Percentiles rank a stretch among this genome's conserved stretches.
Evolutionary conservation across 2,888 invertebrate species (phyloP).

Genomic region (Flexamia atlantica): DNA sequence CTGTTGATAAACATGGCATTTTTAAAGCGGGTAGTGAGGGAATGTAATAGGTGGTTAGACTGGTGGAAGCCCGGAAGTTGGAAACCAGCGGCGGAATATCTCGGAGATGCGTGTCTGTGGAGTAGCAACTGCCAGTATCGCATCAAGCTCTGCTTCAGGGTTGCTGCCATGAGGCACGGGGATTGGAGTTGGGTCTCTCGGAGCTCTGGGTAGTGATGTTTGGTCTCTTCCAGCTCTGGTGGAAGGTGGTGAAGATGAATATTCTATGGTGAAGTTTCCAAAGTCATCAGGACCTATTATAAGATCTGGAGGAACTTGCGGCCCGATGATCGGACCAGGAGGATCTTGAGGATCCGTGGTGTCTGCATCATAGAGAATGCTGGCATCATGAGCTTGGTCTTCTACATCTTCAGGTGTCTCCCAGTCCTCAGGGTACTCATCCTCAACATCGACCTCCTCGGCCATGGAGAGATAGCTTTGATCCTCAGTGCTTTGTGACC

Average conservation of each 20-base stretch:
- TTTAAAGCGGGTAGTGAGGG: neutral
- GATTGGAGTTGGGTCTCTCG: conserved; percentile 27
- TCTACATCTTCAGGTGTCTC: conserved; percentile 8
- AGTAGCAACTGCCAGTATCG: neutral
- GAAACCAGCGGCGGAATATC: neutral
- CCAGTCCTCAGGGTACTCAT: conserved; percentile 24
- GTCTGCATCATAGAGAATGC: neutral
- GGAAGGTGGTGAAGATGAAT: neutral
- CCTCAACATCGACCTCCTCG: neutral
- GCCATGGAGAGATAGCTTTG: neutral
- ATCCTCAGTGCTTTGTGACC: neutral
- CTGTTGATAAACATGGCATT: neutral
- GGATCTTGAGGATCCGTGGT: neutral
- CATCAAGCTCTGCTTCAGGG: neutral
- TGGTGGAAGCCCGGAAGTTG: neutral
- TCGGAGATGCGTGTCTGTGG: conserved; percentile 26
- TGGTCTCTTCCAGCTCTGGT: neutral
- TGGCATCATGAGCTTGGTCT: neutral
- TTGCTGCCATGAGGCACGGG: neutral
- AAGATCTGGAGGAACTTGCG: neutral
- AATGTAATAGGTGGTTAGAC: neutral
- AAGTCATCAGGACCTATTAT: neutral
- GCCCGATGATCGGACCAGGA: neutral
- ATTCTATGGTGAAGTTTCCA: neutral
- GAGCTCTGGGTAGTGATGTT: neutral